Evolutionary conservation across 2,888 invertebrate species (phyloP), one percentile per base, ranked within the genome.

Genomic region (Sarcophaga carnaria): DNA sequence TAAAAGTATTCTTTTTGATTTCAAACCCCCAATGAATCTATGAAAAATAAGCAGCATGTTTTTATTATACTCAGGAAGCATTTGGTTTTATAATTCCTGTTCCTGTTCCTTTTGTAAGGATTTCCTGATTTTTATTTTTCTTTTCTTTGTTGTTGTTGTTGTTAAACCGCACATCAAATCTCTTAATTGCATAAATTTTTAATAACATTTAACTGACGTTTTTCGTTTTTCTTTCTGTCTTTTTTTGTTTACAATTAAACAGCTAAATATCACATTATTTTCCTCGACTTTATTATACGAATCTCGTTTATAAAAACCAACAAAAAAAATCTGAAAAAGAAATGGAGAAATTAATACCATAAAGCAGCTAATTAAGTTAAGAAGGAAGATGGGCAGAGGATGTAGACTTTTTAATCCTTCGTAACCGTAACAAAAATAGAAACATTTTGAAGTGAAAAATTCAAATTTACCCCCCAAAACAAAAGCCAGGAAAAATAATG

Each of bases 301-400:
- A 37, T 37, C 37, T 37, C 8, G 8, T 37, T 37, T 37, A 37
- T 37, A 37, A 37, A 37, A 47, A 20, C 22, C 45, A 64, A 1
- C 37, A 3, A 47, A 22, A 27, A 60, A 20, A 63, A 63, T 70
- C 60, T 71, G 14, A 71, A 22, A 82, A 59, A 62, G 37, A 64
- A 20, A 76, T 20, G 75, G 45, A 76, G 25, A 77, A 84, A 87
- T 84, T 87, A 87, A 87, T 84, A 87, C 79, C 78, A 87, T 84
- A 85, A 88, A 74, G 83, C 89, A 90, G 91, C 91, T 91, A 92
- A 92, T 92, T 92, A 91, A 90, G 90, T 81, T 84, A 79, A 87
- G 87, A 81, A 67, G 76, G 66, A 74, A 22, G 22, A 66, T 25
- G 71, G 14, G 54, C 14, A 76, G 70, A 64, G 54, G 22, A 63